These are phyloP conservation scores for Pangasius mekongensis DNA, from an alignment of 2,797 vertebrate species.

Conservation along the genomic window DNA sequence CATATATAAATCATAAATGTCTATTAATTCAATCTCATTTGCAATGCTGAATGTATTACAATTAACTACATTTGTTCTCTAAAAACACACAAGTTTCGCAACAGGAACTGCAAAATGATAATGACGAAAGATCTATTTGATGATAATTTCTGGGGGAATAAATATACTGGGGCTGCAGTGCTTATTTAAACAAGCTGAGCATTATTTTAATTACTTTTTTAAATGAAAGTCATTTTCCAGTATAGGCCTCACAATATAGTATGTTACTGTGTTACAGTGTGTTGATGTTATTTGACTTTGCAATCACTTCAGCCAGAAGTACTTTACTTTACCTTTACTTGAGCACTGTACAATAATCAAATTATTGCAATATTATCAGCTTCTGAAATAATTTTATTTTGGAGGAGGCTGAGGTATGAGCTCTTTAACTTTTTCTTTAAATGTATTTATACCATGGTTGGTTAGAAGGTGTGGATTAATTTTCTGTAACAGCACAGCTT, in stretches of 20 bases:
- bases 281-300: not conserved
- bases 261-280: not conserved
- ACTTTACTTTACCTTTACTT: not conserved
- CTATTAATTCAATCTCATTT: not conserved
- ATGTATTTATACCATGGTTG: not conserved
- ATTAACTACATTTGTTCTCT: slow-evolving; percentile 7
- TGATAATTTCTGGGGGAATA: not conserved
- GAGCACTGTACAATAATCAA: not conserved
- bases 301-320: not conserved
- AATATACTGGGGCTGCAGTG: not conserved
- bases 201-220: not conserved
- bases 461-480: not conserved
- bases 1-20: slow-evolving; percentile 2
- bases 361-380: not conserved
- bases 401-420: not conserved
- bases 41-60: slow-evolving; percentile 3
- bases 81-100: not conserved
- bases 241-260: too few relatives aligned
- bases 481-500: not conserved
- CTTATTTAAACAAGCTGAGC: not conserved
- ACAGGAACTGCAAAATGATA: not conserved
- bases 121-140: not conserved
- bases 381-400: not conserved
- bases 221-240: not conserved
- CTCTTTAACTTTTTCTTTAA: not conserved